phyloP scores from a whole-genome alignment of 2,113 vertebrate genomes.

The Galeopterus variegatus region DNA sequence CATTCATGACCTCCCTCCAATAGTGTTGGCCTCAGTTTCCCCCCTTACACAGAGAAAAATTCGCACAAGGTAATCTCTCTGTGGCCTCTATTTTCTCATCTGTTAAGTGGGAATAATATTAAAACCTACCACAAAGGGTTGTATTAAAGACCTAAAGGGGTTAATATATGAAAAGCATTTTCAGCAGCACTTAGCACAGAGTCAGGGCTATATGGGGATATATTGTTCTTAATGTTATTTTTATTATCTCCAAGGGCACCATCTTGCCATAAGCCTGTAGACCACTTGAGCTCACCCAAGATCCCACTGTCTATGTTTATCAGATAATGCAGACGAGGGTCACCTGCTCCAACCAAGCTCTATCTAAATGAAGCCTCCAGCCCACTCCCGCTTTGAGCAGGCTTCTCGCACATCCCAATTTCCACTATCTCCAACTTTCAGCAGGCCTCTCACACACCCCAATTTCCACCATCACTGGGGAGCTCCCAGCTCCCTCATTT shows the following conservation, averaged over 20 bases:
- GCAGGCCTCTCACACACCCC: neutral
- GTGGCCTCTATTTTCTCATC: slow-evolving; percentile 6
- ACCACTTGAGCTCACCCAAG: neutral
- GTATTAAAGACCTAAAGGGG: neutral
- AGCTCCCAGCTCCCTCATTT: neutral
- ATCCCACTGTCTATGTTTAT: neutral
- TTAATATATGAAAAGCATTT: neutral
- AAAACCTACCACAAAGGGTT: neutral
- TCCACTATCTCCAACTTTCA: neutral
- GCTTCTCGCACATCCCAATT: neutral
- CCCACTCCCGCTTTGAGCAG: neutral
- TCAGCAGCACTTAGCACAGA: neutral
- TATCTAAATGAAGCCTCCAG: neutral
- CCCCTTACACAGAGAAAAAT: neutral
- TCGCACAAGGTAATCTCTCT: neutral
- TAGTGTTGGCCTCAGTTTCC: neutral
- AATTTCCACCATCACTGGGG: neutral
- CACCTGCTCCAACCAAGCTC: neutral
- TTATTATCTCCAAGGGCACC: neutral
- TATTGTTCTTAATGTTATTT: neutral
- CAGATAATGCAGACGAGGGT: neutral
- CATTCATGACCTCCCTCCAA: neutral
- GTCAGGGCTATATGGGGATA: neutral
- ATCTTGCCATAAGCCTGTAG: neutral
- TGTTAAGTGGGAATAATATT: neutral